A percentile compares a stretch with the other conserved stretches of the same genome.
Evolutionary conservation across 2,888 invertebrate species (phyloP).

Genomic region (Leucozona laternaria): DNA sequence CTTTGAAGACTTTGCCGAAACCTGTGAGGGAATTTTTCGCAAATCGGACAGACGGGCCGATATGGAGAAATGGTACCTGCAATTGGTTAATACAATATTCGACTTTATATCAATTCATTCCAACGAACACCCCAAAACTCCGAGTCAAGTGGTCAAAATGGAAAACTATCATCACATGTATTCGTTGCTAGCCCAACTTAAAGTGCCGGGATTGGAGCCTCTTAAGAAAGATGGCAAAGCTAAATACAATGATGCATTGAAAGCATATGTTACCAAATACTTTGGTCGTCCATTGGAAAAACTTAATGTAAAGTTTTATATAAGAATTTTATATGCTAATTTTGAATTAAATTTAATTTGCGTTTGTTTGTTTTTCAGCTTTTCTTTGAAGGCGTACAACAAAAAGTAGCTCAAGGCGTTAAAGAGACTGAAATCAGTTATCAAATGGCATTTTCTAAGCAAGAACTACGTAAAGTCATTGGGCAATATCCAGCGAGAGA

Average conservation of each 20-base stretch:
- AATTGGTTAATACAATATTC: constrained; percentile 92
- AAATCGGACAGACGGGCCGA: constrained; percentile 94
- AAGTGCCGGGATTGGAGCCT: constrained; percentile 93
- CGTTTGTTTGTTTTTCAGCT: constrained; percentile 85
- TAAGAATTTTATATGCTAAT: background rate
- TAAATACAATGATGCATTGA: constrained; percentile 94
- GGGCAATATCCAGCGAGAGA: constrained; percentile 96
- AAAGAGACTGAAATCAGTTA: constrained; percentile 99
- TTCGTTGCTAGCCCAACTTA: constrained; percentile 93
- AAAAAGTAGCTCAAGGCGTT: constrained; percentile 95
- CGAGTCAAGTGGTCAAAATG: constrained; percentile 95
- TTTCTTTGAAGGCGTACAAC: constrained; percentile 98
- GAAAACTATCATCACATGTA: constrained; percentile 98
- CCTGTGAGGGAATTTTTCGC: constrained; percentile 94
- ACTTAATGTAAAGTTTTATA: constrained; percentile 88
- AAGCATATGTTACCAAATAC: constrained; percentile 96
- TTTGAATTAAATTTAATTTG: constrained; percentile 14
- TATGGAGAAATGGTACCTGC: constrained; percentile 95
- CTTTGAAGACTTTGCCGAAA: constrained; percentile 94
- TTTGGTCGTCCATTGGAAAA: constrained; percentile 97
- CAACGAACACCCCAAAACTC: constrained; percentile 94
- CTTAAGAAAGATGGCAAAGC: constrained; percentile 95
- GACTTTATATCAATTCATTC: constrained; percentile 92
- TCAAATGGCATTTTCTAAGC: constrained; percentile 98
- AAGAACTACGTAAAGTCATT: constrained; percentile 97